Evolutionary conservation across 2,797 vertebrate species (phyloP).

Genomic region (Cyprinella venusta): DNA sequence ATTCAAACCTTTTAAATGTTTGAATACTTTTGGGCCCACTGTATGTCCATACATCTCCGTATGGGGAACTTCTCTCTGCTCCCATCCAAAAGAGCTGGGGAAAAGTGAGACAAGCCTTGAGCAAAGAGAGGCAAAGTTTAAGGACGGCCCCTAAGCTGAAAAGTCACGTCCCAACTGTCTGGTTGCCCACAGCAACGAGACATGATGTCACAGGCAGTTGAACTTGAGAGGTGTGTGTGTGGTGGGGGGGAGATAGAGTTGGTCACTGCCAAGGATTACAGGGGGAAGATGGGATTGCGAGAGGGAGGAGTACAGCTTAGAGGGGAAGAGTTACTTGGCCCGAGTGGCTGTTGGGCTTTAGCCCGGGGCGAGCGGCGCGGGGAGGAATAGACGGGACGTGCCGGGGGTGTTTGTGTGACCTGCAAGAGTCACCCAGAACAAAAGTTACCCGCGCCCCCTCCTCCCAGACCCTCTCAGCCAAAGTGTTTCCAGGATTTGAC

Average conservation of each 20-base stretch:
- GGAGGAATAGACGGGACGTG: constrained; percentile 62
- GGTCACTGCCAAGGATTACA: constrained; percentile 81
- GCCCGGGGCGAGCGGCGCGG: constrained; percentile 64
- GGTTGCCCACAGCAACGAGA: constrained; percentile 91
- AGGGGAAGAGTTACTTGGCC: constrained; percentile 74
- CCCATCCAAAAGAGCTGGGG: neutral
- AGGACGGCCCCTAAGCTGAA: constrained; percentile 73
- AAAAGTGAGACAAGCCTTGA: constrained; percentile 42
- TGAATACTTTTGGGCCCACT: neutral
- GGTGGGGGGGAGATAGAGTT: constrained; percentile 64
- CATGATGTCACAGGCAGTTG: constrained; percentile 93
- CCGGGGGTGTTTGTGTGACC: constrained; percentile 73
- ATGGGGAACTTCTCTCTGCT: neutral
- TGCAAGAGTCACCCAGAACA: constrained; percentile 79
- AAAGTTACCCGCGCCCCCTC: constrained; percentile 70
- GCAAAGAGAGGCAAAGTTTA: constrained; percentile 69
- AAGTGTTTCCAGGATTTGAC: constrained; percentile 77
- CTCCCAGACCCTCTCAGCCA: constrained; percentile 64
- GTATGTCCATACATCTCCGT: neutral
- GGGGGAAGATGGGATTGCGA: constrained; percentile 70
- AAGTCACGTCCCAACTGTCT: constrained; percentile 89
- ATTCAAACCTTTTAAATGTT: neutral
- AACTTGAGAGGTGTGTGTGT: constrained; percentile 68
- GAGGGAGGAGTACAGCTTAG: constrained; percentile 69
- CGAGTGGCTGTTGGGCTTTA: constrained; percentile 69